phyloP scores from a whole-genome alignment of 1,140 invertebrate species.

The Ylistrum balloti region DNA sequence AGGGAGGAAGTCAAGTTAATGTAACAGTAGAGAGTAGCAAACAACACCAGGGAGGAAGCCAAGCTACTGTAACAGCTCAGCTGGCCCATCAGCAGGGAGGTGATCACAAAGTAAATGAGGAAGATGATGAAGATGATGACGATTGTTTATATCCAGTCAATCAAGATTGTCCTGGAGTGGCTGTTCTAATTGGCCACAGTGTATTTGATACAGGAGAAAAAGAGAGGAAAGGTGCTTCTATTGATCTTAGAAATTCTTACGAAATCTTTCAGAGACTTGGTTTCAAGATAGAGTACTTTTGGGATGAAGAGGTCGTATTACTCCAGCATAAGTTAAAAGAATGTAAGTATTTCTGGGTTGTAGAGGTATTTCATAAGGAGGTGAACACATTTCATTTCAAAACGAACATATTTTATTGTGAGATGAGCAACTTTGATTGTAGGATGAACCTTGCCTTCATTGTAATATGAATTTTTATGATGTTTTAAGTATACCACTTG shows the following conservation, averaged over 20 bases:
- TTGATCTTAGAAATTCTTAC: neutral
- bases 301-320: neutral
- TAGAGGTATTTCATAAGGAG: too few species aligned
- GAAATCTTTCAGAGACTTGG: neutral
- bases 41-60: neutral
- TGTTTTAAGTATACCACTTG: too few species aligned
- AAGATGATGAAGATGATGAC: neutral
- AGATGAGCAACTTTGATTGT: too few species aligned
- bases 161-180: neutral
- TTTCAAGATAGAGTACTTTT: neutral
- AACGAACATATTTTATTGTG: too few species aligned
- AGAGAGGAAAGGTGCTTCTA: neutral
- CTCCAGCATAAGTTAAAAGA: conserved; percentile 1
- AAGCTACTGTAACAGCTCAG: neutral
- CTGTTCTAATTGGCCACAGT: neutral
- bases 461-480: too few species aligned
- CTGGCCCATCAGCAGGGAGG: neutral
- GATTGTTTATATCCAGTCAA: neutral
- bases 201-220: neutral
- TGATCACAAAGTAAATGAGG: neutral
- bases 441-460: too few species aligned
- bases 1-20: neutral
- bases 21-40: neutral
- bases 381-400: too few species aligned
- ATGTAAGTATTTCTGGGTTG: conserved; percentile 31